Evolutionary conservation across 1,140 invertebrate species (phyloP).

Genomic region (Hyposmocoma kahamanoa): DNA sequence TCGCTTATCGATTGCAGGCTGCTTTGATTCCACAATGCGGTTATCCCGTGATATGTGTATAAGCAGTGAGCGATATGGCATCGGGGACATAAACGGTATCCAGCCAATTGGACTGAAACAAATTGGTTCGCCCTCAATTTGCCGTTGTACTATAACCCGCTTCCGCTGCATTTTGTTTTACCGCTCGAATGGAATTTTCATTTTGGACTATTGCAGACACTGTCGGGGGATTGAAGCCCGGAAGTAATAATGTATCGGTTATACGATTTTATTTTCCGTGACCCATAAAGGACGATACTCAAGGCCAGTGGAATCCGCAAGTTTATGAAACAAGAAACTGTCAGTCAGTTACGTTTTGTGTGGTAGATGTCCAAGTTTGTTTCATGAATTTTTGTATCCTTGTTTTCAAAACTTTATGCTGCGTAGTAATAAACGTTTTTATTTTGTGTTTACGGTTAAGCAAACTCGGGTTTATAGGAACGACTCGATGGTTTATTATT

Average conservation of each 20-base stretch:
- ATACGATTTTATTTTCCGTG: slow-evolving; percentile 26
- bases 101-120: slow-evolving; percentile 69
- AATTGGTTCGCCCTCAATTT: slow-evolving; percentile 70
- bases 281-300: slow-evolving; percentile 49
- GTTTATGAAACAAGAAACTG: slow-evolving; percentile 42
- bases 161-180: slow-evolving; percentile 50
- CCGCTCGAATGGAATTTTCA: slow-evolving; percentile 13
- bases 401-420: slow-evolving; percentile 34
- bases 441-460: slow-evolving; percentile 37
- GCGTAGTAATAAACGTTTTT: slow-evolving; percentile 34
- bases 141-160: slow-evolving; percentile 45
- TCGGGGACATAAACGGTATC: slow-evolving; percentile 60
- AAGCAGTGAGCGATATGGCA: slow-evolving; percentile 40
- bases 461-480: slow-evolving; percentile 29
- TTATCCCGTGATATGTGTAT: slow-evolving; percentile 18
- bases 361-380: slow-evolving; percentile 31
- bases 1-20: slow-evolving; percentile 32
- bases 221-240: not conserved
- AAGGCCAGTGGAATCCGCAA: slow-evolving; percentile 38
- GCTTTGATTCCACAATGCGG: slow-evolving; percentile 38
- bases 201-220: slow-evolving; percentile 6
- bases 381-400: slow-evolving; percentile 37
- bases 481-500: slow-evolving; percentile 22
- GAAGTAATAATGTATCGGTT: not conserved
- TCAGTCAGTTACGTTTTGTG: slow-evolving; percentile 22